Evolutionary conservation across 2,888 invertebrate genomes (phyloP).

Genomic region (Pecten maximus): DNA sequence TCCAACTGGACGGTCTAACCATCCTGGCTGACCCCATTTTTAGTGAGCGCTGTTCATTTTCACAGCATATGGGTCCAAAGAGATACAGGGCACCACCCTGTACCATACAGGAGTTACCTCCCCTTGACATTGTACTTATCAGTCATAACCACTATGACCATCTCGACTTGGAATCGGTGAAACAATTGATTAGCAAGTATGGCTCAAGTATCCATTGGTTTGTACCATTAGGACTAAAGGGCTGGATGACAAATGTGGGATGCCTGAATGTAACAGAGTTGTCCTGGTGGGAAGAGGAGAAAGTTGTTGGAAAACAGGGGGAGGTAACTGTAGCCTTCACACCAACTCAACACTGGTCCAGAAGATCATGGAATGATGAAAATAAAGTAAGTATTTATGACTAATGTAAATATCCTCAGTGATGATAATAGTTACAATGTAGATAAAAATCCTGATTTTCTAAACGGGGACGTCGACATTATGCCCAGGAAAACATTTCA

Average conservation of each 20-base stretch:
- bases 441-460: neutral
- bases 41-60: conserved; percentile 80
- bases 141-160: conserved; percentile 85
- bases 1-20: conserved; percentile 81
- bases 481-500: too few relatives aligned
- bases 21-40: conserved; percentile 84
- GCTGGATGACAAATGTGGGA: conserved; percentile 79
- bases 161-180: conserved; percentile 82
- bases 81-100: conserved; percentile 80
- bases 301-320: neutral
- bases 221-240: conserved; percentile 83
- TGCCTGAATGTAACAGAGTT: conserved; percentile 82
- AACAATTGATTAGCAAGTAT: conserved; percentile 79
- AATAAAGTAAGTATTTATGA: conserved; percentile 81
- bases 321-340: conserved; percentile 71
- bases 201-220: conserved; percentile 81
- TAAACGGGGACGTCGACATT: too few relatives aligned
- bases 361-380: conserved; percentile 80
- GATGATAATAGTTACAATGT: neutral
- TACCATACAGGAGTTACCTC: conserved; percentile 82
- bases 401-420: too few relatives aligned
- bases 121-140: conserved; percentile 83
- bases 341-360: conserved; percentile 84
- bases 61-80: conserved; percentile 77
- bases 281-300: conserved; percentile 82